Evolutionary conservation across 2,888 invertebrate genomes (phyloP), one percentile per base, ranked within the genome.

Genomic region (Malthinus seriepunctatus): DNA sequence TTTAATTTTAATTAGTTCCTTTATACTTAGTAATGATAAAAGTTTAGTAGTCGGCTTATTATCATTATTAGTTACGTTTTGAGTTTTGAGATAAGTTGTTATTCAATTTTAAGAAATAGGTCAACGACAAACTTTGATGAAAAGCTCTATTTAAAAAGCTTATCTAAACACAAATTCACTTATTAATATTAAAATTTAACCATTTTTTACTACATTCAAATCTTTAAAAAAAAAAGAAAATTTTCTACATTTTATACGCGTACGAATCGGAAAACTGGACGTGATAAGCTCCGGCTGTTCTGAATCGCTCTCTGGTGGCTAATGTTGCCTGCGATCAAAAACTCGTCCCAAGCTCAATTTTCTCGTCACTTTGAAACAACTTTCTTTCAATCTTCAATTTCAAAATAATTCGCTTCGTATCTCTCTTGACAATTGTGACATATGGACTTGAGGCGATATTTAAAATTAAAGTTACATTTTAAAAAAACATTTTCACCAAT

Each of bases 351-450:
- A 62, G 71, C 71, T 69, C 71, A 70, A 72, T 72, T 71, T 70
- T 70, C 69, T 70, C 70, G 69, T 70, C 70, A 72, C 70, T 72
- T 71, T 68, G 69, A 69, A 72, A 73, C 71, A 71, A 71, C 70
- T 73, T 72, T 71, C 70, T 73, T 73, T 72, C 71, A 72, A 71
- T 72, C 69, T 70, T 64, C 69, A 68, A 71, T 69, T 70, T 66
- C 64, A 65, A 68, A 69, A 70, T 70, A 66, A 70, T 69, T 64
- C 65, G 56, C 52, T 47, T 47, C 56, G 60, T 64, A 63, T 59
- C 63, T 63, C 68, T 67, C 67, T 63, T 60, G 68, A 67, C 67
- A 62, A 63, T 67, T 67, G 68, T 69, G 67, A 68, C 68, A 69
- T 23, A 23, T 23, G 23, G 23, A 23, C 23, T 23, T 23, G 3